Conservation (phyloP, 92 coral and sea anemone species). For the Muricea muricata region DNA sequence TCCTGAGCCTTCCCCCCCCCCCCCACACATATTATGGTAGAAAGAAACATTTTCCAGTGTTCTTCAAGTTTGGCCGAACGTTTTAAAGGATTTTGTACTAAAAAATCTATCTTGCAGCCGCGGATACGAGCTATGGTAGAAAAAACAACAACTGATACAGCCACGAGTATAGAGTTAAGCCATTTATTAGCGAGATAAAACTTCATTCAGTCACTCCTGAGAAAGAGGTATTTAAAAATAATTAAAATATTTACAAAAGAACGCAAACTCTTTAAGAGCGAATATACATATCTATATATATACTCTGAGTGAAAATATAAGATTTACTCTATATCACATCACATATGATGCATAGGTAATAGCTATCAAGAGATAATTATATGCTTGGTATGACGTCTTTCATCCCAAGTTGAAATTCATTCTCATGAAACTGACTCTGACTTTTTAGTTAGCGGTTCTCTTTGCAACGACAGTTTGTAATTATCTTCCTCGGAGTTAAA, state of each 20-base stretch:
- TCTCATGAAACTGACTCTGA: slow-evolving; percentile 9
- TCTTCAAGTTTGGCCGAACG: no score
- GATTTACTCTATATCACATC: slow-evolving; percentile 16
- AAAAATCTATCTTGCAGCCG: no score
- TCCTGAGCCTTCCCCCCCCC: no score
- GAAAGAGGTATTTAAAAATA: slow-evolving; percentile 8
- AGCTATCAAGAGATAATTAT: neutral
- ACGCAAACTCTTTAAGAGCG: slow-evolving; percentile 17
- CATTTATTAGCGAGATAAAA: neutral
- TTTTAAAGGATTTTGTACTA: no score
- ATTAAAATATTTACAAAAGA: slow-evolving; percentile 21
- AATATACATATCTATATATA: neutral
- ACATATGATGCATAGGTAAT: slow-evolving; percentile 30
- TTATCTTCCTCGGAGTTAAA: slow-evolving; percentile 97
- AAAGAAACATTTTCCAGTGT: no score
- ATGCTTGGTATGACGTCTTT: neutral
- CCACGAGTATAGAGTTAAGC: neutral
- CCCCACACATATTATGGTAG: no score
- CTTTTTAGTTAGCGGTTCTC: slow-evolving; percentile 76
- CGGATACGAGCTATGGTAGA: no score
- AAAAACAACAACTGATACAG: neutral
- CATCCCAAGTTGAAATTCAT: neutral
- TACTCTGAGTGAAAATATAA: slow-evolving; percentile 20
- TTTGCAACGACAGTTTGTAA: slow-evolving; percentile 90
- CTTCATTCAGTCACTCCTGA: neutral